Percentiles rank a stretch among this genome's conserved stretches.
Conservation (phyloP, 2,888 invertebrate species). For the Panorpa germanica region DNA sequence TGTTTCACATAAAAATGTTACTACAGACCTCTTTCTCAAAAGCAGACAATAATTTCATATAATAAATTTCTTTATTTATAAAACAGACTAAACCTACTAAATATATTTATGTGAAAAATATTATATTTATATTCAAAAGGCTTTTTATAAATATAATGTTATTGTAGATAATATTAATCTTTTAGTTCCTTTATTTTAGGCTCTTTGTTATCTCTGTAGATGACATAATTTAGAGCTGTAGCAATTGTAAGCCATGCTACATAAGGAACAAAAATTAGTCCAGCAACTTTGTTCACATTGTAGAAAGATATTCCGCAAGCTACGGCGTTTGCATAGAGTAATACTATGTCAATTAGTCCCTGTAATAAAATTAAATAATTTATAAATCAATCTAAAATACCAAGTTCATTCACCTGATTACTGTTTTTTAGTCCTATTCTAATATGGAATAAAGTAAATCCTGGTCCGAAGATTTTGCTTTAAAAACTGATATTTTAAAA, state of each 20-base stretch:
- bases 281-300: conserved; percentile 40
- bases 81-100: not conserved
- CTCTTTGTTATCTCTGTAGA: conserved; percentile 39
- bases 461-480: no score
- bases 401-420: no score
- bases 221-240: conserved; percentile 41
- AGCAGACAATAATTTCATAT: not conserved
- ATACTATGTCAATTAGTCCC: conserved; percentile 40
- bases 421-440: no score
- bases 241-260: conserved; percentile 55
- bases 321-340: conserved; percentile 35
- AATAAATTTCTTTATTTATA: not conserved
- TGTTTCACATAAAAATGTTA: no score
- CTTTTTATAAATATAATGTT: no score
- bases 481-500: no score
- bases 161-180: conserved; percentile 9
- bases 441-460: no score
- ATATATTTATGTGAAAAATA: not conserved
- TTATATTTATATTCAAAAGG: not conserved
- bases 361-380: conserved; percentile 20
- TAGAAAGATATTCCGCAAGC: conserved; percentile 38
- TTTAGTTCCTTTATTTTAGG: conserved; percentile 13
- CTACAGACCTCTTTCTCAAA: not conserved
- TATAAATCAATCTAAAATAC: conserved; percentile 6
- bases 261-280: conserved; percentile 53